Percentiles rank a stretch among this genome's conserved stretches.
Conservation (phyloP, 2,888 invertebrate genomes). For the Hypselothyrea guttata region DNA sequence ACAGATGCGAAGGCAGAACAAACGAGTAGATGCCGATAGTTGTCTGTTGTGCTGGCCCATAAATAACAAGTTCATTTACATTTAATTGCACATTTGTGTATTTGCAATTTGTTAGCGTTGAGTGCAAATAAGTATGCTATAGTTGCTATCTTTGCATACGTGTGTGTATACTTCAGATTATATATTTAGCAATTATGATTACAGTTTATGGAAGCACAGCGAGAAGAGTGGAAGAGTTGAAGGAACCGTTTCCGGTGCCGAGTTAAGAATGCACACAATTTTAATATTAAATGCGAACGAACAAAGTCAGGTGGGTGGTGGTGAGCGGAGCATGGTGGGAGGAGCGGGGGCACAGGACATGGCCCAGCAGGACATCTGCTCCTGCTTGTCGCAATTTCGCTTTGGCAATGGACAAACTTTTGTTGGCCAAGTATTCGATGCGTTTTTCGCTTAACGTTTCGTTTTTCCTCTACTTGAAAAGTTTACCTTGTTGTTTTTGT, state of each 20-base stretch:
- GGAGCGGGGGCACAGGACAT: not conserved
- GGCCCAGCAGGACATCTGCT: conserved; percentile 54
- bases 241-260: conserved; percentile 26
- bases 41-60: conserved; percentile 33
- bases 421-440: conserved; percentile 51
- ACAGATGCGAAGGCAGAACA: conserved; percentile 11
- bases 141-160: conserved; percentile 4
- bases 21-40: conserved; percentile 35
- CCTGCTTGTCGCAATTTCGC: conserved; percentile 49
- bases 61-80: conserved; percentile 76
- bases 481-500: conserved; percentile 48
- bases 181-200: conserved; percentile 66
- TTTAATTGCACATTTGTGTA: conserved; percentile 74
- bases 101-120: conserved; percentile 49
- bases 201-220: conserved; percentile 35
- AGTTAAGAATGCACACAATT: conserved; percentile 74
- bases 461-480: conserved; percentile 22
- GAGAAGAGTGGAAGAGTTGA: conserved; percentile 30
- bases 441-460: conserved; percentile 25
- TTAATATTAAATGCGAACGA: conserved; percentile 67
- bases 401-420: conserved; percentile 63
- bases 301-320: conserved; percentile 1
- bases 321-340: not conserved
- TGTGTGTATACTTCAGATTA: conserved; percentile 33
- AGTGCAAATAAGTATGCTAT: conserved; percentile 41